Percentiles rank a stretch among this genome's conserved stretches.
phyloP scores from a whole-genome alignment of 1,140 invertebrate genomes.

The Calliphora vicina region DNA sequence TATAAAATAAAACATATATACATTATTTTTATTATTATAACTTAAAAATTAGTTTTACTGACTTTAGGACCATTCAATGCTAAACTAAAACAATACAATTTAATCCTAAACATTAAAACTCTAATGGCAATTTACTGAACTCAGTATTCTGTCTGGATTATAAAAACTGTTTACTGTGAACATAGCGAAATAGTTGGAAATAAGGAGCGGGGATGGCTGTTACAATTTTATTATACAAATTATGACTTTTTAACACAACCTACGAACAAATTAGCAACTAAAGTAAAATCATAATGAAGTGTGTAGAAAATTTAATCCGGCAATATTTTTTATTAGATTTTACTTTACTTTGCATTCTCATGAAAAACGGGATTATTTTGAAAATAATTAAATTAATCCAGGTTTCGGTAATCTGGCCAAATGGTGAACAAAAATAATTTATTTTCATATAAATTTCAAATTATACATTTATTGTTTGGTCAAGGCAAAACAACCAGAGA shows the following conservation, averaged over 20 bases:
- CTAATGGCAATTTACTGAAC: too few species aligned
- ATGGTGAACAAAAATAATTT: conserved; percentile 1
- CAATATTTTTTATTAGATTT: too few species aligned
- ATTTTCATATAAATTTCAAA: background rate
- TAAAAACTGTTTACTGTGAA: too few species aligned
- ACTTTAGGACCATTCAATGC: too few species aligned
- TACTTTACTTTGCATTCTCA: background rate
- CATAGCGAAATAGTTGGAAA: too few species aligned
- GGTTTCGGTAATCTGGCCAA: background rate
- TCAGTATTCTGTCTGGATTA: too few species aligned
- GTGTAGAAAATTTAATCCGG: background rate
- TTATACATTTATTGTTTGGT: background rate
- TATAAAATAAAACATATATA: too few species aligned
- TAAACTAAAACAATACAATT: too few species aligned
- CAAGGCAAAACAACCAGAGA: background rate
- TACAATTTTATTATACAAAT: background rate
- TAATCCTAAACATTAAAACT: too few species aligned
- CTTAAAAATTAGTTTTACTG: too few species aligned
- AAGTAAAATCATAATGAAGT: background rate
- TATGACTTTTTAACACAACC: background rate
- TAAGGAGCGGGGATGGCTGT: too few species aligned
- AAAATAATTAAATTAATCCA: conserved; percentile 2
- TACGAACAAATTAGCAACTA: background rate
- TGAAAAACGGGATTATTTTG: background rate
- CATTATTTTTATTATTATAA: too few species aligned